Base-by-base conservation (phyloP, 2,888 invertebrate species). In the Dasysyrphus albostriatus region DNA sequence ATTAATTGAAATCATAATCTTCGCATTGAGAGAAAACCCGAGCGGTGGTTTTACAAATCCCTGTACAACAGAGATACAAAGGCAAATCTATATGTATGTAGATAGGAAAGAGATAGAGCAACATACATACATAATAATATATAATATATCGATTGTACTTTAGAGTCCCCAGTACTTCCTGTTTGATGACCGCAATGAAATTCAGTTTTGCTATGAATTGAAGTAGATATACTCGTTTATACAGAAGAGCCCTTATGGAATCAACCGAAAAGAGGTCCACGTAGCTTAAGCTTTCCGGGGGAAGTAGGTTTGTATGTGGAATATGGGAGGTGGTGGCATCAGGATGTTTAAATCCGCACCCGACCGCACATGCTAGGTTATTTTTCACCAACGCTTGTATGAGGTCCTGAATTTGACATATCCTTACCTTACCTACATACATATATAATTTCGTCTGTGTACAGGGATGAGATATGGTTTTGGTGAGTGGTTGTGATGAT, bases 1-100 rank as follows among this genome's bases (percentile, higher is more conserved):
- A 85, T 85, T 85, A 85, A 85, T 85, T 85, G 85, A 85, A 85
- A 85, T 85, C 81, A 85, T 85, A 85, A 85, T 85, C 85, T 85
- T 81, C 81, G 73, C 81, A 81, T 85, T 81, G 81, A 77, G 81
- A 83, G 83, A 74, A n/a, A 61, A 81, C 69, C 81, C 73, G 63
- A 77, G 54, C 77, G 73, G 81, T 77, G 85, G 85, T 85, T 85
- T 81, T 81, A 69, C 73, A 73, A 85, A 81, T 56, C 77, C 69
- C 49, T 59, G 59, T 63, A 77, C 54, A 80, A 56, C 58, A 37
- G 76, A 44, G 72, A 72, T 59, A 47, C 58, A 42, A 29, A 49
- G 37, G 44, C 12, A 51, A 44, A 51, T 51, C 6, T 29, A 54
- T 54, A 24, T 24, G 6, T 24, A 29, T 54, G 10, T 24, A 24